Percentiles rank a stretch among this genome's conserved stretches.
Conservation (phyloP, 2,888 invertebrate species). For the Eupithecia insigniata region DNA sequence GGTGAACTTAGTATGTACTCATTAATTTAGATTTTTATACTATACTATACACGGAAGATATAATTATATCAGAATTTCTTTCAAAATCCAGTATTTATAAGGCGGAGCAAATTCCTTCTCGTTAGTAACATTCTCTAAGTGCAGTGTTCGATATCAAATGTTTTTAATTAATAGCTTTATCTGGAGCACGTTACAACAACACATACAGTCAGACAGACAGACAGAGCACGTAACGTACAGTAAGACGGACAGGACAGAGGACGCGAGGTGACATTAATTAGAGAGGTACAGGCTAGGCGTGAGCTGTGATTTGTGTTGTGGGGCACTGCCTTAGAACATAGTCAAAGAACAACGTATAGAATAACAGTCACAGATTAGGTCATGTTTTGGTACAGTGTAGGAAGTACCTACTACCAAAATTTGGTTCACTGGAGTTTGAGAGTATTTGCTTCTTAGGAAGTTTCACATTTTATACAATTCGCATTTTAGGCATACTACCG, state of each 20-base stretch:
- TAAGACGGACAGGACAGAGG: slow-evolving; percentile 39
- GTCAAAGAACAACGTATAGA: background rate
- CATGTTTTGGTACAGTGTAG: too few relatives aligned
- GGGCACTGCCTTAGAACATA: background rate
- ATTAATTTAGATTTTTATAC: background rate
- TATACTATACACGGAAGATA: background rate
- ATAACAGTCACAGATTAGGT: too few relatives aligned
- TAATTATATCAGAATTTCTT: background rate
- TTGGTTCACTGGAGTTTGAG: background rate
- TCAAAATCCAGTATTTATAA: background rate
- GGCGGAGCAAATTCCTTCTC: slow-evolving; percentile 5
- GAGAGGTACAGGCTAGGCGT: slow-evolving; percentile 27
- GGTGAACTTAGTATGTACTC: background rate
- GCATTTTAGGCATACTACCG: too few relatives aligned
- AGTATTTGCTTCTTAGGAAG: too few relatives aligned
- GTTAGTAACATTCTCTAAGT: slow-evolving; percentile 2
- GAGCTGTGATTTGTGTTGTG: slow-evolving; percentile 27
- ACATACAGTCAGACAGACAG: background rate
- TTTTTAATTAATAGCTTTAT: slow-evolving; percentile 23
- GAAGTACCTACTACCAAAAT: too few relatives aligned
- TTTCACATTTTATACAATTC: too few relatives aligned
- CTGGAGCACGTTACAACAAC: slow-evolving; percentile 26
- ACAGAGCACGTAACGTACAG: too few relatives aligned
- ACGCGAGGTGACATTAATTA: slow-evolving; percentile 34
- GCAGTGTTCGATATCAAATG: slow-evolving; percentile 3